phyloP scores from a whole-genome alignment of 2,113 vertebrate genomes.

The Halcyon malimbica region DNA sequence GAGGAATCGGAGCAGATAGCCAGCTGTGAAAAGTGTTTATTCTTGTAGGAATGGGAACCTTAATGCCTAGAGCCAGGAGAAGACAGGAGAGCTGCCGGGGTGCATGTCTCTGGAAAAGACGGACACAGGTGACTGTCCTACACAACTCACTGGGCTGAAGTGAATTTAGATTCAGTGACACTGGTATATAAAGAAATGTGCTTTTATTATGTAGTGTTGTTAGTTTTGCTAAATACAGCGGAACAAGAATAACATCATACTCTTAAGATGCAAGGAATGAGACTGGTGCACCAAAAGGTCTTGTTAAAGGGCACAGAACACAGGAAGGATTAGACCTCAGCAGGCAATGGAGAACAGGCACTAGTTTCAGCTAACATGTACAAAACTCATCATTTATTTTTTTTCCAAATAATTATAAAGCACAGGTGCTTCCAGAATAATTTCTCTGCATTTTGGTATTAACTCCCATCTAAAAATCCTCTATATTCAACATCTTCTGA shows the following conservation, averaged over 20 bases:
- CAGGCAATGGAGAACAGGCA: background rate
- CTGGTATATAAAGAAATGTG: background rate
- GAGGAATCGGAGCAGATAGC: background rate
- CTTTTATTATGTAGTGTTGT: background rate
- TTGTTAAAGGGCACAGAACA: background rate
- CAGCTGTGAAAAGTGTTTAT: background rate
- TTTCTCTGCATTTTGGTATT: background rate
- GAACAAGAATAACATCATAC: background rate
- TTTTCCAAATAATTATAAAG: background rate
- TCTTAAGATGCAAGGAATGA: background rate
- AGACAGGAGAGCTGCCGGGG: accelerated
- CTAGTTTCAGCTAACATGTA: background rate
- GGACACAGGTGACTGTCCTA: background rate
- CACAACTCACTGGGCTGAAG: background rate
- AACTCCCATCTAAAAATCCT: background rate
- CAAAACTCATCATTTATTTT: background rate
- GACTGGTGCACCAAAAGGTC: background rate
- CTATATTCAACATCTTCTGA: background rate
- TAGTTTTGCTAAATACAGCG: background rate
- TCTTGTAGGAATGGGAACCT: background rate
- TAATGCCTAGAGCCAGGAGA: background rate
- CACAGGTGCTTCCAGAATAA: background rate
- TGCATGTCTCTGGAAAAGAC: accelerated
- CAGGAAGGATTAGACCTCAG: background rate
- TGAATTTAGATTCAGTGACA: background rate